Evolutionary conservation across 2,113 vertebrate genomes (phyloP).

Genomic region (Indri indri): DNA sequence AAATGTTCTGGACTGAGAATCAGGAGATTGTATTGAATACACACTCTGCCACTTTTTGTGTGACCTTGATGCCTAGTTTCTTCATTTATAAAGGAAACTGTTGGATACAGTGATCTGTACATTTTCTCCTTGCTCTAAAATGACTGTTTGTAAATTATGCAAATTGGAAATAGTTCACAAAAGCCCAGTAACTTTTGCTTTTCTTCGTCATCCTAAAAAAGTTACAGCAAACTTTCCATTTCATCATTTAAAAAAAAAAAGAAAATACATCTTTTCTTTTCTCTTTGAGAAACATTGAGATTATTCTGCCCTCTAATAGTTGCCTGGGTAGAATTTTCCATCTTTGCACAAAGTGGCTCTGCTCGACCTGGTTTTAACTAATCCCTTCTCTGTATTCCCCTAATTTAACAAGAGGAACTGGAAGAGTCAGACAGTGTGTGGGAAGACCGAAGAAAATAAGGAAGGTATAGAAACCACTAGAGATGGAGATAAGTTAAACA

Average conservation of each 20-base stretch:
- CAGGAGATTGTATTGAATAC: not conserved
- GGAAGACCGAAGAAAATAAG: constrained; percentile 80
- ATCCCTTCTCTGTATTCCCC: constrained; percentile 56
- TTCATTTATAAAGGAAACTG: not conserved
- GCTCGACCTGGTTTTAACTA: constrained; percentile 71
- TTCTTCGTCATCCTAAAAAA: constrained; percentile 55
- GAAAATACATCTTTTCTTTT: not conserved
- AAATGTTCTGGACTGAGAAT: not conserved
- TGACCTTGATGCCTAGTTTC: not conserved
- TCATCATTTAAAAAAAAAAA: constrained; percentile 7
- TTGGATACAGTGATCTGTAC: not conserved
- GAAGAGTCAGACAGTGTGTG: constrained; percentile 76
- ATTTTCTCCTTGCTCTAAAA: not conserved
- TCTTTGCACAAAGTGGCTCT: constrained; percentile 76
- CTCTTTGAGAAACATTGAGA: constrained; percentile 76
- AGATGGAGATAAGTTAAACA: constrained; percentile 81
- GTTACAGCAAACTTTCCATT: constrained; percentile 34
- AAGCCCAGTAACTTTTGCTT: constrained; percentile 17
- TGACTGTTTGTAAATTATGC: not conserved
- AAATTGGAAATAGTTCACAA: constrained; percentile 27
- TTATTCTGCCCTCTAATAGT: constrained; percentile 71
- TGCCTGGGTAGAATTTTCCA: constrained; percentile 71
- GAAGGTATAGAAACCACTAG: constrained; percentile 83
- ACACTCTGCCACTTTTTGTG: not conserved
- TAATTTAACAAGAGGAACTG: constrained; percentile 78